These are phyloP conservation scores for Gryllus bimaculatus DNA, from an alignment of 1,140 invertebrate species.

Conservation along the genomic window DNA sequence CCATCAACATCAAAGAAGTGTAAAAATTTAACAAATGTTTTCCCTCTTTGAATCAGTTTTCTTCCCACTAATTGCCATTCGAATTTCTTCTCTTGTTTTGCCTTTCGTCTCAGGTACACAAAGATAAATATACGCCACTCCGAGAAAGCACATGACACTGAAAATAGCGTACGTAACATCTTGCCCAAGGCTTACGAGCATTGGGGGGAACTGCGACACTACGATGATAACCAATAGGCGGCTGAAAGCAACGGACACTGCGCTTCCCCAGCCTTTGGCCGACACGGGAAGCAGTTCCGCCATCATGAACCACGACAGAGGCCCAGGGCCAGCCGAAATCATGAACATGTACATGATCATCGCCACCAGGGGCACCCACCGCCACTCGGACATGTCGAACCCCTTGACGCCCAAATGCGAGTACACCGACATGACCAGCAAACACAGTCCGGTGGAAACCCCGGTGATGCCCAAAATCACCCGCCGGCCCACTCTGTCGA, in stretches of 20 bases:
- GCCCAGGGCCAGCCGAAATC: slow-evolving; percentile 54
- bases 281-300: slow-evolving; percentile 54
- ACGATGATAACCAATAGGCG: not conserved
- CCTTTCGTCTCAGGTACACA: not conserved
- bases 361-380: slow-evolving; percentile 32
- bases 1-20: no score
- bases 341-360: slow-evolving; percentile 40
- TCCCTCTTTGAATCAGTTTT: no score
- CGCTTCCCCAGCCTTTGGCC: slow-evolving; percentile 46
- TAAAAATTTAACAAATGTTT: no score
- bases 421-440: not conserved
- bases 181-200: not conserved
- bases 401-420: not conserved
- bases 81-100: not conserved
- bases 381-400: not conserved
- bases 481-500: not conserved
- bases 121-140: not conserved
- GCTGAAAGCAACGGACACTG: slow-evolving; percentile 31
- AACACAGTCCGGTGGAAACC: not conserved
- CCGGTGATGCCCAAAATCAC: not conserved
- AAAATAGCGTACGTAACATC: not conserved
- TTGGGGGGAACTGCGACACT: not conserved
- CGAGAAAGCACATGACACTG: not conserved
- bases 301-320: slow-evolving; percentile 62
- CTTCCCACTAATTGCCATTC: no score